A percentile compares a stretch with the other conserved stretches of the same genome.
Conservation (phyloP, 2,797 vertebrate species). For the Garrulus glandarius region DNA sequence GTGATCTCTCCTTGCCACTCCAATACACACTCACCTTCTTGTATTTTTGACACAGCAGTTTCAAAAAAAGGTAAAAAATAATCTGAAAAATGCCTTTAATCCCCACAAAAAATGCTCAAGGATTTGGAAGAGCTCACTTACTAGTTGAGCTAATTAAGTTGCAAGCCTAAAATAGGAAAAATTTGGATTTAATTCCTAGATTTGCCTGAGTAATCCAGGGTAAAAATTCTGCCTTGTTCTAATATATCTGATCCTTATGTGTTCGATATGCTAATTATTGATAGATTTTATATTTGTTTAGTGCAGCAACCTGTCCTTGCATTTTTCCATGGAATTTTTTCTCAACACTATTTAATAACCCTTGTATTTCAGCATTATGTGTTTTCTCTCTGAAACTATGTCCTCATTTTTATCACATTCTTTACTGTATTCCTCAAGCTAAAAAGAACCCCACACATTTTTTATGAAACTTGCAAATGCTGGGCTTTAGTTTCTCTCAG, state of each 20-base stretch:
- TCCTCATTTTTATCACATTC: background rate
- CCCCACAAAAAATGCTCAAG: background rate
- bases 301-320: background rate
- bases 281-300: background rate
- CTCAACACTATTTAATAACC: background rate
- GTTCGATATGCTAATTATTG: background rate
- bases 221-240: background rate
- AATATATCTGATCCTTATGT: background rate
- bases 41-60: background rate
- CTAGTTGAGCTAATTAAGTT: background rate
- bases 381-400: background rate
- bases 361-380: background rate
- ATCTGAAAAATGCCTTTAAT: background rate
- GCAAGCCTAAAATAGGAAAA: background rate
- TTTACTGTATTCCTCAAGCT: background rate
- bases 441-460: rapidly evolving
- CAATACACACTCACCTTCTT: background rate
- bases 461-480: background rate
- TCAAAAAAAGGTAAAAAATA: background rate
- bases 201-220: rapidly evolving
- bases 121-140: background rate
- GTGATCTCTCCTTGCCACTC: background rate
- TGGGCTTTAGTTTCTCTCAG: background rate
- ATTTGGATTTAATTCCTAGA: background rate
- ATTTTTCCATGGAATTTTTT: background rate